Conservation (phyloP, 2,113 vertebrate species). For the Prunella himalayana region DNA sequence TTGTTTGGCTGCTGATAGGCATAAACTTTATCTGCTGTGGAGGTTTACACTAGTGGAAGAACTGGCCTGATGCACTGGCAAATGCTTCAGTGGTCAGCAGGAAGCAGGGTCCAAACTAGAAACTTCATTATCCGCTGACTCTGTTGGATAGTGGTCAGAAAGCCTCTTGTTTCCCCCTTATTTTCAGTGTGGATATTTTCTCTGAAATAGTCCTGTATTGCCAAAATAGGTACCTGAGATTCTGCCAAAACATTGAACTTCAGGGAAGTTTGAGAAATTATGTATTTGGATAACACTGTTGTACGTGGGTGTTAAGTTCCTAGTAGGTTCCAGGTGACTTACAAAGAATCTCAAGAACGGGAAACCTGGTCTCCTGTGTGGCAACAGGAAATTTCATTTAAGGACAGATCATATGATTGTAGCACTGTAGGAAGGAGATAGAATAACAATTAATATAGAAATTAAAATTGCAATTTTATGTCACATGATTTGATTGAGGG, state of each 20-base stretch:
- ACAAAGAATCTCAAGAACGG: neutral
- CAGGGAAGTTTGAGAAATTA: neutral
- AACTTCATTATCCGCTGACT: neutral
- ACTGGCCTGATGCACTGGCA: neutral
- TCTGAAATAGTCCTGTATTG: neutral
- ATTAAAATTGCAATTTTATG: neutral
- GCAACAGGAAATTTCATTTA: neutral
- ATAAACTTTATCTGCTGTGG: neutral
- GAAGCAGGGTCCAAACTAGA: neutral
- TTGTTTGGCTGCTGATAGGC: neutral
- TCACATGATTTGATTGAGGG: neutral
- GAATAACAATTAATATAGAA: neutral
- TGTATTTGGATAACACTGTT: neutral
- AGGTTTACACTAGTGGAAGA: neutral
- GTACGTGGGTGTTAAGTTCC: neutral
- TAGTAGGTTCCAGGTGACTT: slow-evolving; percentile 3
- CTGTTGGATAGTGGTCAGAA: neutral
- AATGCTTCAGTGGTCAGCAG: neutral
- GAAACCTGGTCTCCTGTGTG: neutral
- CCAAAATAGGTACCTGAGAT: neutral
- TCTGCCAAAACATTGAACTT: neutral
- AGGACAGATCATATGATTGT: neutral
- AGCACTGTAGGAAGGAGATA: neutral
- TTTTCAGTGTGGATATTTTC: neutral
- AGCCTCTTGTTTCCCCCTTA: accelerated